These are phyloP conservation scores for Sebastes melanostomus DNA, from an alignment of 2,797 vertebrate genomes.

Conservation along the genomic window DNA sequence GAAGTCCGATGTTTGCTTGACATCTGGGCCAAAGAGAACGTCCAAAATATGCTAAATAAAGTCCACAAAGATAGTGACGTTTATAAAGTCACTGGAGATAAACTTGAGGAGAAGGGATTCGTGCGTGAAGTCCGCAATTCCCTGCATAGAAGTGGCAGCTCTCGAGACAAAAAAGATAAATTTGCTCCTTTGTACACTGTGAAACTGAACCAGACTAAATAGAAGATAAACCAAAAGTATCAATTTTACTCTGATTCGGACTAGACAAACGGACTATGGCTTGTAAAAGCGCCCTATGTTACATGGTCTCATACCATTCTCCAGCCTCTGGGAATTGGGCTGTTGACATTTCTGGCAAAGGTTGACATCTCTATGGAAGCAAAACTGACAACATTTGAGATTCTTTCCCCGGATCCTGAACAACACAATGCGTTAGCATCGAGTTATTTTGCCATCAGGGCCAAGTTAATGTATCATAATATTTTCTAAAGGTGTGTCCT, in stretches of 20 bases:
- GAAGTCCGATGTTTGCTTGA: too few species aligned
- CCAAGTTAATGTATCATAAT: constrained; percentile 70
- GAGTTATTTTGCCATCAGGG: constrained; percentile 58
- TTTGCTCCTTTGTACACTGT: background rate
- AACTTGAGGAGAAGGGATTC: too few species aligned
- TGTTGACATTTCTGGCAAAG: constrained; percentile 46
- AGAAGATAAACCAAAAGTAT: background rate
- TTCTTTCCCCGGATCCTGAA: constrained; percentile 46
- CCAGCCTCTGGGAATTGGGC: constrained; percentile 11
- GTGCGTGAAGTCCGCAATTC: too few species aligned
- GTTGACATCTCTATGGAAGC: constrained; percentile 57
- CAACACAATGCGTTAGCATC: constrained; percentile 35
- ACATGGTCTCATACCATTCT: constrained; percentile 12
- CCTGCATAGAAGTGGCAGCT: background rate
- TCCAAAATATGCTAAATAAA: background rate
- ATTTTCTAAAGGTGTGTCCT: constrained; percentile 80
- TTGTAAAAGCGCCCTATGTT: background rate
- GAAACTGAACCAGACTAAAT: background rate
- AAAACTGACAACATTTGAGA: constrained; percentile 52
- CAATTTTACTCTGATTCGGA: background rate
- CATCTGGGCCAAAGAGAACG: background rate
- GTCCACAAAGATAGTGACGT: background rate
- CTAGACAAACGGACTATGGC: background rate
- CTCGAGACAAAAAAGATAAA: background rate
- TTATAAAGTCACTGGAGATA: background rate